A percentile compares a stretch with the other conserved stretches of the same genome.
phyloP scores from a whole-genome alignment of 2,113 vertebrate species.

The Hyaena hyaena region DNA sequence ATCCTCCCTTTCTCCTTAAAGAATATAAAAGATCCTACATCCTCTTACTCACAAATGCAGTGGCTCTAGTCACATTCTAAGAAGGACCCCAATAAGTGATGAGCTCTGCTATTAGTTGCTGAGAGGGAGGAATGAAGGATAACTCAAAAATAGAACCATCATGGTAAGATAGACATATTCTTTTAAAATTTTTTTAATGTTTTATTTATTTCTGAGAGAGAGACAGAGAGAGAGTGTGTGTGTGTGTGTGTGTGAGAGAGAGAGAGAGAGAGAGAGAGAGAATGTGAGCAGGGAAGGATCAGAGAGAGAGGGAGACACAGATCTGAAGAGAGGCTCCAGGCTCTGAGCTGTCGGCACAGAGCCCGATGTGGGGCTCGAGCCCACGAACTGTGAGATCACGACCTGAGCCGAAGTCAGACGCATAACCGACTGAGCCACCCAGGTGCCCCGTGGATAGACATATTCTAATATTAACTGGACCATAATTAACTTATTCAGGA shows the following conservation, averaged over 20 bases:
- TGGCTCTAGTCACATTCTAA: background rate
- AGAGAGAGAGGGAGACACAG: too few species aligned
- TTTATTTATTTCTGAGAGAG: too few species aligned
- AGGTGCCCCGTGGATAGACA: background rate
- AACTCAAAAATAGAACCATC: background rate
- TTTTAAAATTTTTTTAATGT: background rate
- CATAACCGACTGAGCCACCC: too few species aligned
- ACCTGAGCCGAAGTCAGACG: too few species aligned
- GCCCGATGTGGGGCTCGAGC: too few species aligned
- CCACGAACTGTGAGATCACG: too few species aligned
- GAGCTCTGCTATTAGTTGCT: background rate
- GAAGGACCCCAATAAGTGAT: background rate
- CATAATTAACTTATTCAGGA: conserved; percentile 9
- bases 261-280: too few species aligned
- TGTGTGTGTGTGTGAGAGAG: too few species aligned
- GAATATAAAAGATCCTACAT: background rate
- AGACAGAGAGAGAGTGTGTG: too few species aligned
- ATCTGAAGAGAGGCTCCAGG: too few species aligned
- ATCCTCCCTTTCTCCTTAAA: background rate
- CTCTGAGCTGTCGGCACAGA: too few species aligned
- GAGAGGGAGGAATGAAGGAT: background rate
- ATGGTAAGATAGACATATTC: background rate
- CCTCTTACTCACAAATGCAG: background rate
- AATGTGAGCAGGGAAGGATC: too few species aligned
- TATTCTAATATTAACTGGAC: background rate